A percentile compares a stretch with the other conserved stretches of the same genome.
Conservation (phyloP, 2,797 vertebrate genomes). For the Schizopygopsis pylzovi region DNA sequence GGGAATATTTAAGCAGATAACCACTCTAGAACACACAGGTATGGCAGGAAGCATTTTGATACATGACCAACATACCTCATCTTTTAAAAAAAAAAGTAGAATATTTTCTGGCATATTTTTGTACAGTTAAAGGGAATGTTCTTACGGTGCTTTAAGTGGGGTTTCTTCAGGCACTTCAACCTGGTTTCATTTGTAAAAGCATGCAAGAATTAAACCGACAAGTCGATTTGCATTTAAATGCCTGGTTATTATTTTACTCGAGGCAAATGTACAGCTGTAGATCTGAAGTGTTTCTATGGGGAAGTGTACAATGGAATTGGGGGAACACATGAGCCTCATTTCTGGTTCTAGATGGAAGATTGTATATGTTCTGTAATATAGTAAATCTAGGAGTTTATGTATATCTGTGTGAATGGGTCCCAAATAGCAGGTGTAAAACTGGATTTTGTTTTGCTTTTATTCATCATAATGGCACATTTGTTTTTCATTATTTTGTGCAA, state of each 20-base stretch:
- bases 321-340: constrained; percentile 89
- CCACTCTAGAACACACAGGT: constrained; percentile 85
- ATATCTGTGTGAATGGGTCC: constrained; percentile 91
- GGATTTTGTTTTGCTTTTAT: constrained; percentile 83
- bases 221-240: constrained; percentile 86
- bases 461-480: constrained; percentile 84
- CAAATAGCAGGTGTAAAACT: constrained; percentile 89
- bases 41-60: constrained; percentile 92
- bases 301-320: constrained; percentile 64
- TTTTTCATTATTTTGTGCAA: constrained; percentile 91
- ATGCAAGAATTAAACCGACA: constrained; percentile 80
- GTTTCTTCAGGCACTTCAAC: constrained; percentile 91
- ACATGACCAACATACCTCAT: constrained; percentile 94
- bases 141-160: constrained; percentile 91
- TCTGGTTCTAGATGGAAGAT: constrained; percentile 90
- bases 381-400: constrained; percentile 87
- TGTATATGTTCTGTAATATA: constrained; percentile 96
- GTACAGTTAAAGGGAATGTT: constrained; percentile 94
- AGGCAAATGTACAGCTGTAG: constrained; percentile 90
- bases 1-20: constrained; percentile 86
- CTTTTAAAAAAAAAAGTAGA: constrained; percentile 86
- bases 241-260: constrained; percentile 85
- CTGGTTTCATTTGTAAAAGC: constrained; percentile 86
- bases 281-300: constrained; percentile 90
- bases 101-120: constrained; percentile 99